These are phyloP conservation scores for Heliothis virescens DNA, from an alignment of 1,140 invertebrate genomes.

Conservation along the genomic window DNA sequence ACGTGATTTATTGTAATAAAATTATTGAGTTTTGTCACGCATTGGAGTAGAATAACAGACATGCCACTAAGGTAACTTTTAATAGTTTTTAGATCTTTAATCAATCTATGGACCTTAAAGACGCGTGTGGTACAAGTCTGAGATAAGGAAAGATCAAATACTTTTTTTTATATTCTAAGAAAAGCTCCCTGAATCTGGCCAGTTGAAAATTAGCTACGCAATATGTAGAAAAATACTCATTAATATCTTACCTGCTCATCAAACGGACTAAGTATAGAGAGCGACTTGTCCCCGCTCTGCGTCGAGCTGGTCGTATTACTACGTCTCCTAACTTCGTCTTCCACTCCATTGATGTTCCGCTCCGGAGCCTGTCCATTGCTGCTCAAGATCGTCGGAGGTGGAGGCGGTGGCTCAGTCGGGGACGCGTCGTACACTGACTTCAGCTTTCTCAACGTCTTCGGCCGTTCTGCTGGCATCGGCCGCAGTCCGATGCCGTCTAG, in stretches of 20 bases:
- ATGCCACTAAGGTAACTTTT: too few species aligned
- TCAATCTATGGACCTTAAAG: too few species aligned
- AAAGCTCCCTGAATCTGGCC: too few species aligned
- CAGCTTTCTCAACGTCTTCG: slow-evolving; percentile 91
- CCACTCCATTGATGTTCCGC: slow-evolving; percentile 71
- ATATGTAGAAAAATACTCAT: too few species aligned
- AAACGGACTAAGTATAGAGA: slow-evolving; percentile 94
- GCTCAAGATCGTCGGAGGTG: slow-evolving; percentile 78
- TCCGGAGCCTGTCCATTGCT: slow-evolving; percentile 74
- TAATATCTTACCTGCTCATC: slow-evolving; percentile 91
- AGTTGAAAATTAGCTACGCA: too few species aligned
- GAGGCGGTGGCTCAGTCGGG: slow-evolving; percentile 79
- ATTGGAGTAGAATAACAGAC: too few species aligned
- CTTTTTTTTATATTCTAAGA: too few species aligned
- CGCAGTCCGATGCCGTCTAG: slow-evolving; percentile 87
- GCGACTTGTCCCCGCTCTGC: slow-evolving; percentile 87
- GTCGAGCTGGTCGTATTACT: slow-evolving; percentile 80
- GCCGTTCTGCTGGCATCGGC: slow-evolving; percentile 88
- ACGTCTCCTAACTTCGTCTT: slow-evolving; percentile 75
- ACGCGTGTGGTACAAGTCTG: too few species aligned
- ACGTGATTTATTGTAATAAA: too few species aligned
- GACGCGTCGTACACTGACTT: slow-evolving; percentile 88
- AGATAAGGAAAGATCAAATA: too few species aligned
- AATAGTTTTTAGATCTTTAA: too few species aligned
- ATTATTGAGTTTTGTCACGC: too few species aligned